Percentiles rank a stretch among this genome's conserved stretches.
phyloP scores from a whole-genome alignment of 2,797 vertebrate genomes.

The Anguilla obscura region DNA sequence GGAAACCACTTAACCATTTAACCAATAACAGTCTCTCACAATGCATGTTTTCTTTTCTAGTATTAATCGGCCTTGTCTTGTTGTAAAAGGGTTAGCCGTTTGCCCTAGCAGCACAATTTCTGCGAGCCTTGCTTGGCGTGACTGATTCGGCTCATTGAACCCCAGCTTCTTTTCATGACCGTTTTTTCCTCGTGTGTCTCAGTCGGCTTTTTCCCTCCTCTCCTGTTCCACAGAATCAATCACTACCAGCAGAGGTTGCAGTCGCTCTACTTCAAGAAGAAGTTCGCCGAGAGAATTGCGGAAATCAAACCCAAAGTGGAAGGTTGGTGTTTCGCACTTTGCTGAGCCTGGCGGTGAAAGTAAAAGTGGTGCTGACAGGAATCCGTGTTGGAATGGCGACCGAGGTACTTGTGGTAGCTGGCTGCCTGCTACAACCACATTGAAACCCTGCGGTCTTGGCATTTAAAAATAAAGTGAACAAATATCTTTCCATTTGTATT shows the following conservation, averaged over 20 bases:
- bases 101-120: neutral
- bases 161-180: neutral
- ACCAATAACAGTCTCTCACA: neutral
- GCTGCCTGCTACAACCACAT: neutral
- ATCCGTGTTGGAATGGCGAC: neutral
- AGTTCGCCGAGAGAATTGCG: conserved; percentile 88
- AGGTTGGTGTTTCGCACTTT: conserved; percentile 65
- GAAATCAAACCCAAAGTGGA: conserved; percentile 91
- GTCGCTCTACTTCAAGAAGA: conserved; percentile 93
- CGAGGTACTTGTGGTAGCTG: neutral
- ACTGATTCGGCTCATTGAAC: neutral
- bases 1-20: neutral
- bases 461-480: neutral
- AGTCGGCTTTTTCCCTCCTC: neutral
- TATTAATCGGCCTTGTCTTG: neutral
- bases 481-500: neutral
- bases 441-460: neutral
- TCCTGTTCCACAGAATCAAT: conserved; percentile 78
- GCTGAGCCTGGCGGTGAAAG: neutral
- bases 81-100: neutral
- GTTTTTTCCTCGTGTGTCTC: neutral
- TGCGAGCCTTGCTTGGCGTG: neutral
- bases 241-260: conserved; percentile 93
- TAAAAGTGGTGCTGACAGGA: neutral
- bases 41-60: neutral